Evolutionary conservation across 2,888 invertebrate genomes (phyloP), one percentile per base, ranked within the genome.

Genomic region (Macaria notata): DNA sequence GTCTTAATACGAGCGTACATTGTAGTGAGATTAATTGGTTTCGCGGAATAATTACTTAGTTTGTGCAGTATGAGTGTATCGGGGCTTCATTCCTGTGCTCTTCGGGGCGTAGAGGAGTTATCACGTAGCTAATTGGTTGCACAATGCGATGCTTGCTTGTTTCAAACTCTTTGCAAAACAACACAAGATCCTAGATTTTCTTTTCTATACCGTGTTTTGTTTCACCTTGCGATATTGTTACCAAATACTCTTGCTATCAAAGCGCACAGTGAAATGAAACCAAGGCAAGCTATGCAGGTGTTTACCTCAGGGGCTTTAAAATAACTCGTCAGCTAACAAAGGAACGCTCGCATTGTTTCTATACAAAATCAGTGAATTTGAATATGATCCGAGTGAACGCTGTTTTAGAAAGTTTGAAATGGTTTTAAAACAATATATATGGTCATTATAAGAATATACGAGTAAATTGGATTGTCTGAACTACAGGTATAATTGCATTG

Each of bases 381-480:
- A 84, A 85, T 79, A 79, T 73, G 73, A 75, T 75, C 76, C 78
- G 71, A 82, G 81, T 81, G 82, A 83, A 79, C 75, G 81, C 81
- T 84, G 80, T 84, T 83, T 84, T 84, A 84, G 84, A 86, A 85
- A 86, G 86, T 84, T 79, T 75, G 79, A 76, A 78, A 79, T 76
- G 71, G 75, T 59, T 59, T 54, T 19, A 19, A 19, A 19, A 19
- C 19, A 19, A 19, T 19, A 19, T 19, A 19, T 19, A 19, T 54
- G 54, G 69, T 71, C 72, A 71, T 75, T 75, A 7, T 36, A 36
- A 36, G 33, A 36, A 19, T 19, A 19, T 19, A 19, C 19, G 19
- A 19, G 19, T 19, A 1, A 19, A 1, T 19, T 19, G 19, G 19
- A 19, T 19, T 19, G 19, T n/a, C n/a, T n/a, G n/a, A n/a, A n/a